Percentiles rank a stretch among this genome's conserved stretches.
Conservation (phyloP, 1,140 invertebrate genomes). For the Latrodectus geometricus region DNA sequence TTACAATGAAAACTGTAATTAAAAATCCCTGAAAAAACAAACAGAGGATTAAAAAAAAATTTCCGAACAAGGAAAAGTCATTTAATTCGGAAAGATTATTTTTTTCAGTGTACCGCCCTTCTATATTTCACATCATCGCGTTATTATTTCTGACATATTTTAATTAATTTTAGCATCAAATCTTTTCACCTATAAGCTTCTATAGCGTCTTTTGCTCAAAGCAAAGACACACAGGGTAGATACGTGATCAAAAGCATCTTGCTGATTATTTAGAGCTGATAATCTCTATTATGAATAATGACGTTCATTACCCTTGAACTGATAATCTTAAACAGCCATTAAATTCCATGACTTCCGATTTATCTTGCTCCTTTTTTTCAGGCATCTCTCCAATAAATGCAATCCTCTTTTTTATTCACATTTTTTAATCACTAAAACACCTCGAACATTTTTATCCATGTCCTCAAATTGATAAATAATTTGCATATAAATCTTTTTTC, state of each 20-base stretch:
- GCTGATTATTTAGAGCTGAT: constrained; percentile 30
- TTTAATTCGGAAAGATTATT: constrained; percentile 12
- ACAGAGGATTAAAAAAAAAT: too few species aligned
- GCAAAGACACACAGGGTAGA: constrained; percentile 8
- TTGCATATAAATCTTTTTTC: constrained; percentile 55
- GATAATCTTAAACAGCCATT: constrained; percentile 49
- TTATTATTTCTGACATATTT: constrained; percentile 45
- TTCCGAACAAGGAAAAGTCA: too few species aligned
- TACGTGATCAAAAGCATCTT: constrained; percentile 18
- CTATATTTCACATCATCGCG: constrained; percentile 52
- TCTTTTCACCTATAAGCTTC: constrained; percentile 32
- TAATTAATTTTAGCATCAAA: constrained; percentile 55
- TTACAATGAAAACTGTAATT: too few species aligned
- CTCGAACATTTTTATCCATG: constrained; percentile 48
- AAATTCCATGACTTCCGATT: constrained; percentile 12
- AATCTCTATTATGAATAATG: constrained; percentile 58
- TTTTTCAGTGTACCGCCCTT: constrained; percentile 31
- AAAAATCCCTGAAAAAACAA: too few species aligned
- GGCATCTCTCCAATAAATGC: constrained; percentile 8
- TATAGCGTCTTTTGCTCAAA: constrained; percentile 31
- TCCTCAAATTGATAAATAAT: constrained; percentile 49
- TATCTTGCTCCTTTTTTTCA: constrained; percentile 28
- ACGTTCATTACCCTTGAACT: constrained; percentile 53
- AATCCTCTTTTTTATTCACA: constrained; percentile 33
- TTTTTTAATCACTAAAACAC: constrained; percentile 52